Base-by-base conservation (phyloP, 2,113 vertebrate species). In the Rhinichthys klamathensis region DNA sequence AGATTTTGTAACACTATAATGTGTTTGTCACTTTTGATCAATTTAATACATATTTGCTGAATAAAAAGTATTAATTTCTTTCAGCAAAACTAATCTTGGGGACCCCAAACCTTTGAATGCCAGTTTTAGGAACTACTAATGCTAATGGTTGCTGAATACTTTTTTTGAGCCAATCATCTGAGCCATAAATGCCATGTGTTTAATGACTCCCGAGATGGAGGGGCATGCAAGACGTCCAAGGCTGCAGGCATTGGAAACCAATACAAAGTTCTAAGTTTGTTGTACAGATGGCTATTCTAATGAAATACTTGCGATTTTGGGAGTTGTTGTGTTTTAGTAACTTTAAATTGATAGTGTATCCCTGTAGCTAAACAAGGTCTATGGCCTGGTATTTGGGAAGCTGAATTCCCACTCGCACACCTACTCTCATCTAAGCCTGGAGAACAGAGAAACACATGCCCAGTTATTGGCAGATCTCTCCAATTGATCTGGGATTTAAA, bases 401-500 rank as follows among this genome's bases (percentile, higher is more conserved):
- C 63, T 41, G 32, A 65, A 61, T 56, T 75, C 63, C 77, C 27
- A 38, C 74, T 85, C 65, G 46, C 87, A 84, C 84, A 84, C 67
- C 69, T 65, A 63, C 35, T 61, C 35, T 21, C 72, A 44, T 63
- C 78, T 87, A 32, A 82, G 27, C 80, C 60, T 38, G 27, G 23
- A 79, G 56, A 84, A 85, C 21, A 89, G 74, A 74, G 38, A 86
- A 82, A 63, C 77, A 67, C 73, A 73, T 51, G 44, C 65, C 56
- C 46, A 80, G 18, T 87, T 83, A 87, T 85, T 87, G 78, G 58
- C 79, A 18, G 25, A 65, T 58, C 60, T 11, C 38, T 86, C 51
- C 15, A 54, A 61, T 49, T 89, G 80, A 89, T 89, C 65, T 87
- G 70, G 65, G 77, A 74, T 80, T 82, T 72, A 87, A 69, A 60